A percentile compares a stretch with the other conserved stretches of the same genome.
Evolutionary conservation across 1,140 invertebrate species (phyloP).

Genomic region (Scaptomyza graminum): DNA sequence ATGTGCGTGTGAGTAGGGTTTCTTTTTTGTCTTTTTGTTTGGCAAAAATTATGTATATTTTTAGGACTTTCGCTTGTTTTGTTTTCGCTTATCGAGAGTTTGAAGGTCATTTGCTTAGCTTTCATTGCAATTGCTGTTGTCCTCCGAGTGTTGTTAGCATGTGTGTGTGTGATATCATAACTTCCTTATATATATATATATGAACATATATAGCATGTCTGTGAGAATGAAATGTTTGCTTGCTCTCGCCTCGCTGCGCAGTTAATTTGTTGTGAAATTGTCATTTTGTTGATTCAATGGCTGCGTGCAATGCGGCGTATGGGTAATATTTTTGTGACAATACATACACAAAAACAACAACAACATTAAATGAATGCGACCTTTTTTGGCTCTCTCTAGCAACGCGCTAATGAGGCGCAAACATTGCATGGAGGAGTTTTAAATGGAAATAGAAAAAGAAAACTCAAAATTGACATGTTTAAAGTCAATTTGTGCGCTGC

Average conservation of each 20-base stretch:
- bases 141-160: slow-evolving; percentile 10
- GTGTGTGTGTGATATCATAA: slow-evolving; percentile 47
- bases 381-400: slow-evolving; percentile 23
- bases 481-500: slow-evolving; percentile 71
- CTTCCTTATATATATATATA: slow-evolving; percentile 24
- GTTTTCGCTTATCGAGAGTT: slow-evolving; percentile 81
- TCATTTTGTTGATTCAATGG: slow-evolving; percentile 78
- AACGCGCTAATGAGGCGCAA: slow-evolving; percentile 61
- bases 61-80: slow-evolving; percentile 81
- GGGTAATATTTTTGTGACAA: slow-evolving; percentile 73
- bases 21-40: slow-evolving; percentile 35
- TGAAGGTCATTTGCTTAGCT: slow-evolving; percentile 76
- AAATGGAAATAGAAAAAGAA: slow-evolving; percentile 13
- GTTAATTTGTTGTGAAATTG: slow-evolving; percentile 82
- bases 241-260: slow-evolving; percentile 63
- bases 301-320: slow-evolving; percentile 78
- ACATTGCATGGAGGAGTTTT: slow-evolving; percentile 24
- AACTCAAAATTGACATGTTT: slow-evolving; percentile 79
- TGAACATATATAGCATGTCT: slow-evolving; percentile 6
- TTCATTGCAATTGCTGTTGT: slow-evolving; percentile 58
- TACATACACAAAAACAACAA: slow-evolving; percentile 21
- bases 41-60: slow-evolving; percentile 80
- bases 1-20: slow-evolving; percentile 1
- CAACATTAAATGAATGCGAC: slow-evolving; percentile 38
- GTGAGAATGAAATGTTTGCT: slow-evolving; percentile 46